Evolutionary conservation across 2,113 vertebrate genomes (phyloP), one percentile per base, ranked within the genome.

Genomic region (Eptesicus fuscus): DNA sequence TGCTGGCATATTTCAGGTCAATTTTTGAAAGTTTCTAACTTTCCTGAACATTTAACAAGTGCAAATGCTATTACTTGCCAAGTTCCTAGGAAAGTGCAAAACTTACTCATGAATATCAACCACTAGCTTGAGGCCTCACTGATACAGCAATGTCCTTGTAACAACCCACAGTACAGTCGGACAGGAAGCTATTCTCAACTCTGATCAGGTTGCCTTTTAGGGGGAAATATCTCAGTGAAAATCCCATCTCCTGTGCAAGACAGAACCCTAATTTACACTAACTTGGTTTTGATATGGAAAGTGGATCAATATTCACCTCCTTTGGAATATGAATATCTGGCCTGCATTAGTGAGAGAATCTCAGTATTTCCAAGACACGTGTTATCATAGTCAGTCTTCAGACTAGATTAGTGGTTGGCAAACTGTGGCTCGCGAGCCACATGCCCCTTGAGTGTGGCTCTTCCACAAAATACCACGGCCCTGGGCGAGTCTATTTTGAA

Each of bases 261-360:
- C 6, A 16, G 20, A 44, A 77, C 32, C 9, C 37, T 65, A 30
- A 85, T 83, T 88, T n/a, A 25, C 49, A 71, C 40, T 56, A n/a
- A 92, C 91, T 92, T 69, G 35, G 49, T 77, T 94, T 79, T 95
- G 56, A 79, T n/a, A 83, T 61, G 85, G 18, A 42, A 92, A 88
- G 9, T n/a, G 13, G 32, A 56, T 79, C 4, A 44, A 2, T 12
- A 37, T 85, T 84, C 30, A 51, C 83, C 18, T 95, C 47, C 44
- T 32, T 70, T 83, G 42, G 47, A 42, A 44, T 74, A 40, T 28
- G 74, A 80, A 12, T 73, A 20, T 69, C 35, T 83, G 69, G 18
- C 25, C 32, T 85, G 14, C 13, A 16, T 76, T 63, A n/a, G 7
- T 63, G 25, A 82, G 42, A 79, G 30, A 85, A 35, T 40, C 44